Evolutionary conservation across 2,797 vertebrate species (phyloP).

Genomic region (Enteromius argenteus): DNA sequence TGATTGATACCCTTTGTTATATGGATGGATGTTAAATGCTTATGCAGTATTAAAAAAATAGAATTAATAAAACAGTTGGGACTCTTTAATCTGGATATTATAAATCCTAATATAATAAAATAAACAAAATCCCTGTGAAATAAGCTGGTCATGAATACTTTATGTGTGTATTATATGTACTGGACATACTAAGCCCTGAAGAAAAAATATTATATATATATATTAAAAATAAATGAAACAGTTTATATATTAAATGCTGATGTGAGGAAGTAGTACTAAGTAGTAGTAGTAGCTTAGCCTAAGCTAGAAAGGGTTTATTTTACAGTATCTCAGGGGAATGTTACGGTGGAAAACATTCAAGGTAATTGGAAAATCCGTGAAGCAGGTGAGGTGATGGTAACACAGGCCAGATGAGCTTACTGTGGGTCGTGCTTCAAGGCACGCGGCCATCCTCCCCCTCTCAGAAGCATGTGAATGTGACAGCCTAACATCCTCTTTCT

Average conservation of each 20-base stretch:
- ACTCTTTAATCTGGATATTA: background rate
- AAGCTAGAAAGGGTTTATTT: background rate
- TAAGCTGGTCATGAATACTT: background rate
- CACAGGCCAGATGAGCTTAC: background rate
- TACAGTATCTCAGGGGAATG: background rate
- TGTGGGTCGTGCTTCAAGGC: constrained; percentile 28
- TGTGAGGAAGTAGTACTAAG: background rate
- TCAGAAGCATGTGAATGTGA: constrained; percentile 30
- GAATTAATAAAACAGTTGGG: background rate
- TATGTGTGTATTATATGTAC: background rate
- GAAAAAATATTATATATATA: background rate
- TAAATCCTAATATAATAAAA: background rate
- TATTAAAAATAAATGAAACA: background rate
- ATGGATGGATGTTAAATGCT: background rate
- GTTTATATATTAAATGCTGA: background rate
- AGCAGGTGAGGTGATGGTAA: background rate
- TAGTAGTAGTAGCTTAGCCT: background rate
- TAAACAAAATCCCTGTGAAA: background rate
- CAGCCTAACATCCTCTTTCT: constrained; percentile 27
- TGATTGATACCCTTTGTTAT: background rate
- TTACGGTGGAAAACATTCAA: background rate
- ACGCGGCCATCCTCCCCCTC: constrained; percentile 20
- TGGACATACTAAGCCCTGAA: background rate
- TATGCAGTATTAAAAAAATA: background rate
- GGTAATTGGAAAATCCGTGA: background rate